Conservation (phyloP, 1,140 invertebrate species). For the Heliconius nattereri region DNA sequence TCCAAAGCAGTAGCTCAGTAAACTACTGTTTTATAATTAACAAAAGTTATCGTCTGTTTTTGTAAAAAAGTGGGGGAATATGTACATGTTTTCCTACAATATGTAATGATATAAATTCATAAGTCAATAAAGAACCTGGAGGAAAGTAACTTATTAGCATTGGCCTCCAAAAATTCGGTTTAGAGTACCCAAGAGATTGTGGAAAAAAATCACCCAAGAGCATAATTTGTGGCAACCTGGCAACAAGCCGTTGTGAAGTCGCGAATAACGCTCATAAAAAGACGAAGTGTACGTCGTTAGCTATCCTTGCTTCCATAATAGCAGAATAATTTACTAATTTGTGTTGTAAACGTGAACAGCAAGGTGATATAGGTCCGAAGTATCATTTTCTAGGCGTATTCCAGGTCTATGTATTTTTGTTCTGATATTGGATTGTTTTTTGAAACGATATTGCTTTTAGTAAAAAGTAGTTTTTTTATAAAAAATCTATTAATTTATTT, state of each 20-base stretch:
- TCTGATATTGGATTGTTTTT: not conserved
- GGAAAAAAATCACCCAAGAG: constrained; percentile 2
- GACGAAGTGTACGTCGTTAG: constrained; percentile 20
- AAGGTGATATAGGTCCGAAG: not conserved
- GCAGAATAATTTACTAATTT: constrained; percentile 26
- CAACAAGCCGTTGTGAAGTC: constrained; percentile 27
- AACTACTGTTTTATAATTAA: not conserved
- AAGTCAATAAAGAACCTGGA: not conserved
- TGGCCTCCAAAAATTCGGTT: not conserved
- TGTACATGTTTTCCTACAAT: not conserved
- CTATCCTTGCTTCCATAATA: constrained; percentile 21
- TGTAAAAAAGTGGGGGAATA: not conserved
- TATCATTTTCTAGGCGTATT: not conserved
- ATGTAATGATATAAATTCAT: constrained; percentile 5
- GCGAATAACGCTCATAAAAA: constrained; percentile 22
- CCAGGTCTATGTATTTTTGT: not conserved
- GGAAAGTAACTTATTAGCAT: constrained; percentile 3
- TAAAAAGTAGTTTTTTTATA: not conserved
- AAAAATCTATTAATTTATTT: not conserved
- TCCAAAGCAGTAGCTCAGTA: not conserved
- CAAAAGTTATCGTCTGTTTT: not conserved
- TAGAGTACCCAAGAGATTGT: not conserved
- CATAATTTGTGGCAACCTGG: constrained; percentile 16
- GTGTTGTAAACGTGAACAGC: not conserved
- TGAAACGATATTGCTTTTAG: not conserved